Evolutionary conservation across 2,888 invertebrate species (phyloP), one percentile per base, ranked within the genome.

Genomic region (Ectemnius continuus): DNA sequence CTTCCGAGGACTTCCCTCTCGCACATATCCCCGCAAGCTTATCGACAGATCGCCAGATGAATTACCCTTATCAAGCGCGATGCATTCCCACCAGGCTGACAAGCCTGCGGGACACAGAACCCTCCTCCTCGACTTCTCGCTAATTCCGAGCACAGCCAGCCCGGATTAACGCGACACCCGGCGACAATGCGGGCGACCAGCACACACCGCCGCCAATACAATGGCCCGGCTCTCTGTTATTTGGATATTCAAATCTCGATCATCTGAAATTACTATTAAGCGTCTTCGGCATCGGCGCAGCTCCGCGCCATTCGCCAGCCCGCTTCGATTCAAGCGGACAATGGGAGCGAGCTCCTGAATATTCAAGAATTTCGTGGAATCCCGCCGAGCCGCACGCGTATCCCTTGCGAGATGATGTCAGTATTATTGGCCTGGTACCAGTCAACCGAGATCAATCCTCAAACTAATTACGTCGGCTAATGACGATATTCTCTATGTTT

Each of bases 201-300:
- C 36, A 36, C 36, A 8, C 36, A 2, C 4, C n/a, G n/a, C n/a
- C n/a, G n/a, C 36, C 5, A 11, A 8, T 8, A 36, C 36, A 36
- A 36, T 36, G 8, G 36, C 36, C 52, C 52, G 52, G 14, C 16
- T 23, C 16, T 23, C 2, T 16, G 52, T 52, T 52, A 16, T 16
- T 52, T 52, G 52, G 52, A 52, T 52, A 52, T 52, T 52, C 52
- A 16, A 52, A 52, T 52, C 52, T 52, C 52, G 52, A 52, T 52
- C 52, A 52, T 52, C 52, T 16, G 6, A 52, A 52, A 52, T 52
- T 52, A 52, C 52, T 52, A 52, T 52, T 52, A 52, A 52, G 16
- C 52, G 52, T 52, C 52, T 16, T 52, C 8, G 52, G 52, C 6
- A 52, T 52, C 52, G 16, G 16, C n/a, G 52, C n/a, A 5, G 16